A percentile compares a stretch with the other conserved stretches of the same genome.
phyloP scores from a whole-genome alignment of 2,888 invertebrate species.

The Arenicola marina region DNA sequence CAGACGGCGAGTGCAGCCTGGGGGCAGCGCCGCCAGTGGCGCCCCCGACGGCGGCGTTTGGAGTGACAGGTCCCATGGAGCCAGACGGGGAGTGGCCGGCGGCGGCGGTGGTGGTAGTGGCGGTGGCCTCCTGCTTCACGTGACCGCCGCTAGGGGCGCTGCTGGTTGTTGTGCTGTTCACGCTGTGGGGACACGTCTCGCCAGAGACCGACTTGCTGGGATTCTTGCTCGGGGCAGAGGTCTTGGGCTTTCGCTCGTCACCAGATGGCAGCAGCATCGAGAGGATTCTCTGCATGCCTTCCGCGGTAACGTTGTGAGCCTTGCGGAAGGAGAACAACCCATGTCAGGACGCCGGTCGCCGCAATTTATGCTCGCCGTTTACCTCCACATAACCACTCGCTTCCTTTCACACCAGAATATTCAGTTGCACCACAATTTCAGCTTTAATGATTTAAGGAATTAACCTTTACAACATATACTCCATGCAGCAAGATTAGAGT shows the following conservation, averaged over 20 bases:
- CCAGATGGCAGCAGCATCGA: neutral
- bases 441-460: no score
- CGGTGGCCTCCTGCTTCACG: no score
- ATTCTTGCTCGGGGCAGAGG: neutral
- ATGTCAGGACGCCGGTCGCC: neutral
- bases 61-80: neutral
- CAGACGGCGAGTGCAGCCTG: neutral
- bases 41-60: neutral
- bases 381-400: neutral
- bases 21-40: no score
- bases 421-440: no score
- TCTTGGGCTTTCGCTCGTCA: neutral
- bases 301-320: neutral
- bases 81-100: neutral
- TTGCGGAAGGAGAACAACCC: neutral
- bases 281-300: neutral
- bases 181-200: no score
- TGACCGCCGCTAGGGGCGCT: no score
- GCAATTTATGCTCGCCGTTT: neutral
- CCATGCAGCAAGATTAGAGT: no score
- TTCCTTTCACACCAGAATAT: no score
- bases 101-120: neutral
- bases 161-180: no score
- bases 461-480: no score
- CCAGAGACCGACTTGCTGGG: no score